Base-by-base conservation (phyloP, 2,113 vertebrate genomes). In the Polypterus senegalus region DNA sequence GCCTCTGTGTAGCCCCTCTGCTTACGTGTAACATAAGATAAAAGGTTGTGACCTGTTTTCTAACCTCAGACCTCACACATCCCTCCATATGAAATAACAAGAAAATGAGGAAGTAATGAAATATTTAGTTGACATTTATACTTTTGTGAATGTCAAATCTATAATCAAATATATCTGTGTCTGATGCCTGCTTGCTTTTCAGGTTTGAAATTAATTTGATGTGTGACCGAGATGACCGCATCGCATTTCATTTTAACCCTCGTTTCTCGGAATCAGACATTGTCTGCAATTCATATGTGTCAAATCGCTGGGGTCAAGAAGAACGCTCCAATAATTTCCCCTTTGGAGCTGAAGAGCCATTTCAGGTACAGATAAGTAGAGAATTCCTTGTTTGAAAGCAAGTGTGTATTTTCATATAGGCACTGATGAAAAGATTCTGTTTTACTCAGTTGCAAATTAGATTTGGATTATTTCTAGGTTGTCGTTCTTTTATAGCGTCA, bases 141-240 rank as follows among this genome's bases (percentile, higher is more conserved):
- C 59, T 48, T 60, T 27, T 48, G 46, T 27, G 46, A 5, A 6
- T n/a, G 45, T 7, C 43, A 7, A 60, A 48, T 60, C 43, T 45
- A 54, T n/a, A 55, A 58, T 48, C 6, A 44, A 55, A 47, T 57
- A 58, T 44, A n/a, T 52, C 46, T 53, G 4, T 49, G 45, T 65
- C 63, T 67, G 63, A 44, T 9, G 55, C 54, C 62, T 62, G 58
- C 46, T 62, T 49, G 49, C 27, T 63, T 0, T 54, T 8, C 56
- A 89, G 87, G 79, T 89, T 90, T 72, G 85, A 89, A 71, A 86
- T 88, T 56, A 87, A 90, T 74, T 80, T 90, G 67, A 59, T 90
- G 53, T 81, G 70, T 0, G 82, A 86, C 5, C 60, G 63, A 0
- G 87, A 84, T 44, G 84, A 89, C 63, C 79, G 74, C 65, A 82